These are phyloP conservation scores for Myrmecobius fasciatus DNA, from an alignment of 2,113 vertebrate genomes.

Conservation along the genomic window DNA sequence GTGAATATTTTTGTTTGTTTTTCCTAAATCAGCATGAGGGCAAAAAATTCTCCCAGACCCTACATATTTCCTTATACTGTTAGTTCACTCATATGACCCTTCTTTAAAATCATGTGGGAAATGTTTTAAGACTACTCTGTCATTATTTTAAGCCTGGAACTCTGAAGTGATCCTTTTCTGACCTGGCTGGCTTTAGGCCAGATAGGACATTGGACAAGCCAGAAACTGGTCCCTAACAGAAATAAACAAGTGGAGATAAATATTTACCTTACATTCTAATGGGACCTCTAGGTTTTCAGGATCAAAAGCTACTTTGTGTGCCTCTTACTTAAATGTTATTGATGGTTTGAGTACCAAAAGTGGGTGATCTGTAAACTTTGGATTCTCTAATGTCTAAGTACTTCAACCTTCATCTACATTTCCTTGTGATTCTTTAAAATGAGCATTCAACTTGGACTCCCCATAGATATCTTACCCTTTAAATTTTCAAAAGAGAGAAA, in stretches of 20 bases:
- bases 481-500: slow-evolving; percentile 34
- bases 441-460: slow-evolving; percentile 48
- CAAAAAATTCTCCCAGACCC: slow-evolving; percentile 49
- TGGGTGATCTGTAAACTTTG: slow-evolving; percentile 21
- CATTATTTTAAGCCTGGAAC: slow-evolving; percentile 70
- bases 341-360: slow-evolving; percentile 45
- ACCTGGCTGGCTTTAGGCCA: slow-evolving; percentile 72
- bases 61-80: slow-evolving; percentile 41
- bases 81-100: slow-evolving; percentile 75
- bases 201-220: slow-evolving; percentile 75
- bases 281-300: slow-evolving; percentile 67
- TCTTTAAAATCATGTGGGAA: slow-evolving; percentile 70
- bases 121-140: slow-evolving; percentile 68
- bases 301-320: slow-evolving; percentile 66
- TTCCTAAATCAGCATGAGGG: slow-evolving; percentile 26
- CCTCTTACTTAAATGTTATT: slow-evolving; percentile 48
- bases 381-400: slow-evolving; percentile 44
- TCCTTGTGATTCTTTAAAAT: slow-evolving; percentile 13
- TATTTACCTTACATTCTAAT: slow-evolving; percentile 70
- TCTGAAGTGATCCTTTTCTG: slow-evolving; percentile 79
- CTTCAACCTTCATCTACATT: slow-evolving; percentile 60
- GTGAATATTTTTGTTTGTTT: slow-evolving; percentile 60
- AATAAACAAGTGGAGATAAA: slow-evolving; percentile 73
- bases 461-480: not conserved
- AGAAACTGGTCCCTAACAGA: slow-evolving; percentile 62